phyloP scores from a whole-genome alignment of 2,113 vertebrate species.

The Oreochromis tanganicae region DNA sequence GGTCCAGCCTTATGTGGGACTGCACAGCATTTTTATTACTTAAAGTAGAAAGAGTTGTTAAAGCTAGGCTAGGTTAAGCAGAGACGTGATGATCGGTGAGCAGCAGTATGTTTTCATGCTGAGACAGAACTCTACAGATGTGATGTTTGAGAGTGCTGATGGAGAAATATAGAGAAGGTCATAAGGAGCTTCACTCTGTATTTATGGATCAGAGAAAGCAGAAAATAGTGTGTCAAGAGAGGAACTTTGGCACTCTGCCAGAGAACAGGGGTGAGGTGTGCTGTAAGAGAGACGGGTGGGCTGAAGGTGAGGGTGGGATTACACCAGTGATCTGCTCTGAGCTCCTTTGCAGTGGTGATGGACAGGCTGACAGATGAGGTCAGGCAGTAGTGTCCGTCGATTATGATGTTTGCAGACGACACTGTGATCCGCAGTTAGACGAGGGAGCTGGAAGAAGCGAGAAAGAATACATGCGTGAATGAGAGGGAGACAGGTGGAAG shows the following conservation, averaged over 20 bases:
- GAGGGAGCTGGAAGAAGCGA: neutral
- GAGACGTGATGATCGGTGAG: neutral
- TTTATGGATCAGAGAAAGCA: neutral
- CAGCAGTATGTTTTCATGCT: neutral
- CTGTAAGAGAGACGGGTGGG: neutral
- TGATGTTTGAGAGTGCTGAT: neutral
- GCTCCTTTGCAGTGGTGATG: neutral
- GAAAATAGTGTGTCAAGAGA: neutral
- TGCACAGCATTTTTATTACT: neutral
- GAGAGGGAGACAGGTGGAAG: neutral
- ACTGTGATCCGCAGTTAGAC: neutral
- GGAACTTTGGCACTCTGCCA: neutral
- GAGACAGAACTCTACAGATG: neutral
- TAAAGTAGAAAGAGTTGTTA: neutral
- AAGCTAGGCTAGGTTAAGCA: neutral
- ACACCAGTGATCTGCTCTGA: neutral
- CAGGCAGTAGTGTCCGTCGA: neutral
- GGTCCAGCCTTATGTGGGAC: neutral
- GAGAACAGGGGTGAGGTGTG: neutral
- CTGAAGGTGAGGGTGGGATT: neutral
- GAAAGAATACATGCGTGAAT: neutral
- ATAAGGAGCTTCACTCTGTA: neutral
- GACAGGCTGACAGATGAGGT: neutral
- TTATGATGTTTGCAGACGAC: neutral
- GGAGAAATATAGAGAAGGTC: neutral